Evolutionary conservation across 2,888 invertebrate species (phyloP).

Genomic region (Priocnemis perturbator): DNA sequence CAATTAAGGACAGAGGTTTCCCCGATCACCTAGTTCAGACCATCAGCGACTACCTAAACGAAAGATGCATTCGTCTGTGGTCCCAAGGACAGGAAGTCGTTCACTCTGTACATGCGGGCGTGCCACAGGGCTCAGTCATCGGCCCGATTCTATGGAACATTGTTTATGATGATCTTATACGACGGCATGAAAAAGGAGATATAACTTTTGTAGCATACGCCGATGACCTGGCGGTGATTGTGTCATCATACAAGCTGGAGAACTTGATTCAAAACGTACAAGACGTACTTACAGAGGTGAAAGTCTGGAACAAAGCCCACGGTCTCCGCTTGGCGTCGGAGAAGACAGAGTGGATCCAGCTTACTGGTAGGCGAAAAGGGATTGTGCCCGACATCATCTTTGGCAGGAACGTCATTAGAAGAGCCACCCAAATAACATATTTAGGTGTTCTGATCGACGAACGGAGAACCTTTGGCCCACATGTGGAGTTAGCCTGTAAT

Average conservation of each 20-base stretch:
- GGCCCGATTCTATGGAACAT: not conserved
- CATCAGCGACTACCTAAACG: not conserved
- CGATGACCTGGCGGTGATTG: not conserved
- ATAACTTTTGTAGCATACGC: too few species aligned
- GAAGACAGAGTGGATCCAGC: constrained; percentile 35
- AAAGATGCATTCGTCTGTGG: not conserved
- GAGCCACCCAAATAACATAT: constrained; percentile 18
- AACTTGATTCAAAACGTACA: not conserved
- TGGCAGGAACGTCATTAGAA: constrained; percentile 4
- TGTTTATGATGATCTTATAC: not conserved
- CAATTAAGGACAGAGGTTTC: not conserved
- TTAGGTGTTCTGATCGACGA: constrained; percentile 27
- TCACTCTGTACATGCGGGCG: not conserved
- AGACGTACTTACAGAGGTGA: not conserved
- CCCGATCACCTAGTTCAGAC: not conserved
- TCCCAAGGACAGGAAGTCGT: too few species aligned
- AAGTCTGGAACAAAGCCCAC: not conserved
- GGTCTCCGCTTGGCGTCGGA: constrained; percentile 31
- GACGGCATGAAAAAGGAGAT: not conserved
- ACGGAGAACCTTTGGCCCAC: constrained; percentile 24
- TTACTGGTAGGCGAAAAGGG: constrained; percentile 24
- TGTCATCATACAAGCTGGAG: not conserved
- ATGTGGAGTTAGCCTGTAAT: constrained; percentile 1
- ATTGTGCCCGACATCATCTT: constrained; percentile 21
- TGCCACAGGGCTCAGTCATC: not conserved